Evolutionary conservation across 2,113 vertebrate species (phyloP).

Genomic region (Meriones unguiculatus): DNA sequence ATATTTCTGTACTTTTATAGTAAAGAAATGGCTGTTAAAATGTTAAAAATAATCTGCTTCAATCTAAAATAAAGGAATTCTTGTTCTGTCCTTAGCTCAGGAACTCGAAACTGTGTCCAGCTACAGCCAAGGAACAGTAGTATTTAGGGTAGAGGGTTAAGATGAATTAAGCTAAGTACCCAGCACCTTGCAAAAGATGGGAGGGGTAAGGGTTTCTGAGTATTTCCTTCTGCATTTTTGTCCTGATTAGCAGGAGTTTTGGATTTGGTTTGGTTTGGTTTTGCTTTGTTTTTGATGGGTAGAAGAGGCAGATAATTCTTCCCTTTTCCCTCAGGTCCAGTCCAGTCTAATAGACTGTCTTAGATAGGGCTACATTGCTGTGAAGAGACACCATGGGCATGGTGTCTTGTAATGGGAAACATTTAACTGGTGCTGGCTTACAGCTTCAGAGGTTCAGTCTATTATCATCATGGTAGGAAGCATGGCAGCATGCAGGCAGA

Average conservation of each 20-base stretch:
- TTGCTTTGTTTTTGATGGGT: neutral
- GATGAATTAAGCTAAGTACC: neutral
- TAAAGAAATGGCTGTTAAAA: constrained; percentile 31
- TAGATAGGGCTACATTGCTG: too few relatives aligned
- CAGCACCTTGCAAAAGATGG: neutral
- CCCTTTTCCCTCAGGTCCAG: neutral
- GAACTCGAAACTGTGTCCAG: neutral
- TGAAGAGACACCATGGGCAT: too few relatives aligned
- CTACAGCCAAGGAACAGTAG: neutral
- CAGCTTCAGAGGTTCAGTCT: too few relatives aligned
- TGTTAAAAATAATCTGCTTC: neutral
- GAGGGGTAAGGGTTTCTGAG: neutral
- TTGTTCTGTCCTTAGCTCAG: constrained; percentile 13
- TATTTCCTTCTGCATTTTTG: neutral
- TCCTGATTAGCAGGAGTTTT: neutral
- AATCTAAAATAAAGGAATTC: constrained; percentile 44
- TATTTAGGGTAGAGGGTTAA: neutral
- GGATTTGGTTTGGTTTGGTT: too few relatives aligned
- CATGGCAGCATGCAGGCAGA: too few relatives aligned
- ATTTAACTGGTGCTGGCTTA: too few relatives aligned
- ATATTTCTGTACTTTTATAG: constrained; percentile 24
- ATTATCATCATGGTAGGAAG: too few relatives aligned
- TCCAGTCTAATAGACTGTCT: neutral
- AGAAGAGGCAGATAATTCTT: neutral
- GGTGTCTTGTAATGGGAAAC: too few relatives aligned